Evolutionary conservation across 2,888 invertebrate genomes (phyloP), one percentile per base, ranked within the genome.

Genomic region (Philereme transversata): DNA sequence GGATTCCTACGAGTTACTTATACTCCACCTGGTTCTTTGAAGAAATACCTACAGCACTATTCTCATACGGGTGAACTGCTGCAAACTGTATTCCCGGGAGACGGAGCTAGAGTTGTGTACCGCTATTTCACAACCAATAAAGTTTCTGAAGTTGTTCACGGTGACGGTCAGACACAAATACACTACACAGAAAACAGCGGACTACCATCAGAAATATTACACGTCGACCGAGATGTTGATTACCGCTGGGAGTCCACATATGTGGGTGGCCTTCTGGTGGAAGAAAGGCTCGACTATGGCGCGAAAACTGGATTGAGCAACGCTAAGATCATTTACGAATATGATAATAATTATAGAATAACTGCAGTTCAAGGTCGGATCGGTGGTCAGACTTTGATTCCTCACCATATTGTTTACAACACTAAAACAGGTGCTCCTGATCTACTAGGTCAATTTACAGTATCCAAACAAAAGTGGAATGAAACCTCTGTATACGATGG

Each of bases 321-420:
- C 82, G 98, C 97, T 52, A 98, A 97, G 86, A 98, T 98, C 76
- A 96, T 96, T 41, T 99, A 98, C 75, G 97, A 97, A 73, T 99
- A 99, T 79, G 99, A 99, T 85, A 95, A 96, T 70, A 97, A 98
- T 87, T 97, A 98, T 85, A 94, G 98, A 75, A 93, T 97, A 45
- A 94, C 95, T 4, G 94, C 95, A 0, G 95, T 97, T 9, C 96
- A 97, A 82, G 97, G 97, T 0, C 93, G 97, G 65, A 97, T 98
- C 60, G 98, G 97, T 2, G 97, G 97, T 0, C 97, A 97, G 78
- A 96, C 96, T 50, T 88, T 98, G n/a, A 97, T 97, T 4, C 94
- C 95, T 2, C 95, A 97, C 75, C 94, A 94, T 57, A 94, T 96
- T 69, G 95, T 95, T 10, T 98, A 98, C 82, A 96, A 96, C 76